Percentiles rank a stretch among this genome's conserved stretches.
Evolutionary conservation across 2,888 invertebrate species (phyloP).

Genomic region (Pristionchus maxplancki): DNA sequence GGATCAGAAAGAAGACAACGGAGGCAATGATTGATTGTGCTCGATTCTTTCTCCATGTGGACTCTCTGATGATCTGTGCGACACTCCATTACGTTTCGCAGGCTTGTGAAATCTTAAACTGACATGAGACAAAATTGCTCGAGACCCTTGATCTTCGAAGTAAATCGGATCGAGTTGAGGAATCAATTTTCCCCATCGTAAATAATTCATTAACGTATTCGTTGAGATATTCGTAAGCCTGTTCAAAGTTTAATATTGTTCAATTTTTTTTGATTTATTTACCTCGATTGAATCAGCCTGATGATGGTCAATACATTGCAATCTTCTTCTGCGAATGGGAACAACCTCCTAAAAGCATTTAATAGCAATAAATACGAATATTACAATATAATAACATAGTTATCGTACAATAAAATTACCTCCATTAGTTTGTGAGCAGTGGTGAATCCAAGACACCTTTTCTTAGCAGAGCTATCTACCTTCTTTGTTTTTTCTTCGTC

Average conservation of each 20-base stretch:
- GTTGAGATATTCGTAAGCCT: not conserved
- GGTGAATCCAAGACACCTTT: not conserved
- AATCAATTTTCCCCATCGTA: not conserved
- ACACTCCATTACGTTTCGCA: not conserved
- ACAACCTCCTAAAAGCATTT: not conserved
- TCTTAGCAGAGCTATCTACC: not conserved
- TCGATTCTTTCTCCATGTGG: not conserved
- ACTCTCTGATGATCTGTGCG: not conserved
- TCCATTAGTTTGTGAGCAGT: not conserved
- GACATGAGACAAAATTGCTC: not conserved
- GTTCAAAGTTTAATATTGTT: not conserved
- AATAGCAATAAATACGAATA: too few relatives aligned
- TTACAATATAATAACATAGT: too few relatives aligned
- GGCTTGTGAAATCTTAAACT: not conserved
- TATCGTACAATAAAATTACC: too few relatives aligned
- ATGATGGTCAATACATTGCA: not conserved
- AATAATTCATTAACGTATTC: not conserved
- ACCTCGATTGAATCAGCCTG: not conserved
- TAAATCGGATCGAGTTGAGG: not conserved
- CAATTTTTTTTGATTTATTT: too few relatives aligned
- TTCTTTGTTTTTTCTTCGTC: not conserved
- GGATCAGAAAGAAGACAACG: not conserved
- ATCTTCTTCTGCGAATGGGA: not conserved
- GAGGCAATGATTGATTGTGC: not conserved
- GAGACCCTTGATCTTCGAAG: not conserved